phyloP scores from a whole-genome alignment of 2,797 vertebrate genomes.

The Dendrocincla fuliginosa region DNA sequence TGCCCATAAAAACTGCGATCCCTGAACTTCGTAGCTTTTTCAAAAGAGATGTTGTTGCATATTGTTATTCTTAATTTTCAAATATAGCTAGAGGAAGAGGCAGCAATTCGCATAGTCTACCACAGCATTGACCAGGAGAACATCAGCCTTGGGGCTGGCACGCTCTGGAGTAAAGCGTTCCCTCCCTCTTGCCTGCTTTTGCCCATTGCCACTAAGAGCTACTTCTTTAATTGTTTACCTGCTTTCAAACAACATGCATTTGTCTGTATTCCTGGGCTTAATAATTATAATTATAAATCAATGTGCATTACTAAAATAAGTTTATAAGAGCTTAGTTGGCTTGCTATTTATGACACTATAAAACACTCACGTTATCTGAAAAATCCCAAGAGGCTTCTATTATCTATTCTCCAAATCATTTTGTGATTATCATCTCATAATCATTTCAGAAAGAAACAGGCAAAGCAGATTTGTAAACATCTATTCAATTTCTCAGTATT shows the following conservation, averaged over 20 bases:
- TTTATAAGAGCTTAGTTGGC: slow-evolving; percentile 11
- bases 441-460: slow-evolving; percentile 29
- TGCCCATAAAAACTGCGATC: neutral
- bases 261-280: slow-evolving; percentile 12
- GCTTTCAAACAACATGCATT: slow-evolving; percentile 14
- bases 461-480: neutral
- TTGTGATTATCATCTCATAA: slow-evolving; percentile 36
- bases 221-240: slow-evolving; percentile 12
- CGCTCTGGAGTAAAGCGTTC: neutral
- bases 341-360: slow-evolving; percentile 44
- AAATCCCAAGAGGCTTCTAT: slow-evolving; percentile 31
- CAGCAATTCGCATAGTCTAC: neutral
- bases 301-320: slow-evolving; percentile 48
- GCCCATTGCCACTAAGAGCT: neutral
- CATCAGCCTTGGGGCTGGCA: neutral
- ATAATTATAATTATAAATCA: slow-evolving; percentile 64
- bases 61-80: neutral
- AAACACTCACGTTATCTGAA: slow-evolving; percentile 18
- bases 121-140: neutral
- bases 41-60: neutral
- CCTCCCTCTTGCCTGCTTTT: neutral
- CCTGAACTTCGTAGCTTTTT: neutral
- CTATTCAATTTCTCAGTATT: neutral
- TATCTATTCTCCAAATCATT: slow-evolving; percentile 27
- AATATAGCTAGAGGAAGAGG: neutral